phyloP scores from a whole-genome alignment of 2,113 vertebrate species.

The Onychostruthus taczanowskii region DNA sequence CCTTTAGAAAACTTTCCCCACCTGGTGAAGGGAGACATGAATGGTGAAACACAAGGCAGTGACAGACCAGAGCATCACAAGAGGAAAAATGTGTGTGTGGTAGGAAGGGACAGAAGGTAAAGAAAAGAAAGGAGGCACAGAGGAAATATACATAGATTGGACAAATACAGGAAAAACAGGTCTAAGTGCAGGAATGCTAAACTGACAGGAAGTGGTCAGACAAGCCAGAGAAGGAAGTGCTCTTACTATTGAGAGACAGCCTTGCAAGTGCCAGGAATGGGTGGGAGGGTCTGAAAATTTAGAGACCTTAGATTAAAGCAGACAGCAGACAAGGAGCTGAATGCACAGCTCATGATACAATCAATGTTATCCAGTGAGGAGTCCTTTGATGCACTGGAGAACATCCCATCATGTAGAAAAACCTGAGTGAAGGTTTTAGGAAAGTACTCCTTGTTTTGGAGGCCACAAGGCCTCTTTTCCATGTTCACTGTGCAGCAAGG shows the following conservation, averaged over 20 bases:
- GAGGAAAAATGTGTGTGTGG: background rate
- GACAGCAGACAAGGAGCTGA: background rate
- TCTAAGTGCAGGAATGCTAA: background rate
- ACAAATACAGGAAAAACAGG: background rate
- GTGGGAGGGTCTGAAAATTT: background rate
- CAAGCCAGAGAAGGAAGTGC: background rate
- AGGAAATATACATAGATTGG: background rate
- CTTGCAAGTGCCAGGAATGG: background rate
- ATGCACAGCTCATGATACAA: background rate
- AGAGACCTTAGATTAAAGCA: background rate
- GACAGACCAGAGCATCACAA: background rate
- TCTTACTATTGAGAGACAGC: background rate
- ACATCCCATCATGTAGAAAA: background rate
- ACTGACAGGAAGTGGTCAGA: background rate
- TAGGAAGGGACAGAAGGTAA: background rate
- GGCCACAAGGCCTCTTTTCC: background rate
- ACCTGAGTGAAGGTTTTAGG: background rate
- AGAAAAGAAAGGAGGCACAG: background rate
- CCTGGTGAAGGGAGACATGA: background rate
- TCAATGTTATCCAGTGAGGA: background rate
- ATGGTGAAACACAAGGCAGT: background rate
- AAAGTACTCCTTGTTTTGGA: background rate
- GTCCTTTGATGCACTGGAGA: background rate
- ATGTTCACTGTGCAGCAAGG: rapidly evolving
- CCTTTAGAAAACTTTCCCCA: background rate